Base-by-base conservation (phyloP, 1,140 invertebrate genomes). In the Leucophenga varia region DNA sequence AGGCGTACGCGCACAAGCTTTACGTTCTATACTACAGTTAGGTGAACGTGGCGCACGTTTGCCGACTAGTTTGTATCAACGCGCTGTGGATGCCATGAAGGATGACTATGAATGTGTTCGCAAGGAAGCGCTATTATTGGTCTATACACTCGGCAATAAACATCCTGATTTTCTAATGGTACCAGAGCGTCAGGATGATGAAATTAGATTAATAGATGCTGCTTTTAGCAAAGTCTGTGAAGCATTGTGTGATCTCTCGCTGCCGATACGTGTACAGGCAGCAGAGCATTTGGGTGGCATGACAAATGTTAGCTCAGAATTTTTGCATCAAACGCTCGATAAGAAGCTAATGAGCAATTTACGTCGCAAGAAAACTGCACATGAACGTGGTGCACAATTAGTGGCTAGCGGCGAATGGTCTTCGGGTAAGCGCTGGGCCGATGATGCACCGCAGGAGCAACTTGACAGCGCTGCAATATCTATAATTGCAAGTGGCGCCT, bases 301-400 rank as follows among this genome's bases (percentile, higher is more conserved):
- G 80, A 86, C 86, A 45, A 82, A 83, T 41, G 95, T 99, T 3
- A 93, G 92, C 44, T 83, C 88, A 35, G 83, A 86, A 47, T 97
- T 97, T 75, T 80, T 99, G 22, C 86, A 95, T 61, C 97, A 98
- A 79, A 98, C 97, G 0, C 75, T 99, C 2, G 96, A 99, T 69
- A 99, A 99, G 77, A 97, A 98, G 69, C 80, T 98, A n/a, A 98
- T 98, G 89, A 96, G 86, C 52, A 95, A 93, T 77, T 91, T 92
- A 87, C 91, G 87, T 72, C 79, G 83, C 37, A 90, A 85, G 73
- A 79, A 81, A 21, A 89, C 88, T n/a, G 88, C 88, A 0, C 90
- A 93, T 80, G 90, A 95, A 75, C 79, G 90, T 28, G 85, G 88
- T 12, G 86, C 85, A 57, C 88, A 91, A 57, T 80, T 87, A 60